phyloP scores from a whole-genome alignment of 2,888 invertebrate species.

The Heliconius ismenius region DNA sequence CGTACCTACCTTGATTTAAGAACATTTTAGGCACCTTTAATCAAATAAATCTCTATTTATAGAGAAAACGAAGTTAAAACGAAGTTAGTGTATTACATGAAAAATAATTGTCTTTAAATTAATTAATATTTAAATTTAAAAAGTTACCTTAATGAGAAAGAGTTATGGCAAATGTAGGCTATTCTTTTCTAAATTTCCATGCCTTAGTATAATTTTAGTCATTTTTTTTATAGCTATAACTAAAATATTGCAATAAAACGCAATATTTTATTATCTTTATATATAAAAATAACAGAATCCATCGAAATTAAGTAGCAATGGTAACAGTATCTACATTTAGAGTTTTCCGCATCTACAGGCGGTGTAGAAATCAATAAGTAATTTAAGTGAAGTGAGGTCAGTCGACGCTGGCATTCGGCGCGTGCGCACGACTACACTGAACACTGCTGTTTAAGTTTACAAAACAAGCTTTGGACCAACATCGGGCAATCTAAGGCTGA shows the following conservation, averaged over 20 bases:
- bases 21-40: no score
- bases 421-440: slow-evolving; percentile 34
- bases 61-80: no score
- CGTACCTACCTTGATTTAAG: not conserved
- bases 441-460: no score
- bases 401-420: slow-evolving; percentile 28
- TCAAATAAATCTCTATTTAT: no score
- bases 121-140: no score
- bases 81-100: no score
- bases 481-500: not conserved
- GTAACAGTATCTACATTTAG: not conserved
- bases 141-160: no score
- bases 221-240: not conserved
- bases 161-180: not conserved
- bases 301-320: not conserved
- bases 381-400: slow-evolving; percentile 31
- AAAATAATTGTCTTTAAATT: no score
- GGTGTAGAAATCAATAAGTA: slow-evolving; percentile 22
- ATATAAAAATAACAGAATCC: not conserved
- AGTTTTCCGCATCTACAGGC: not conserved
- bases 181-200: not conserved
- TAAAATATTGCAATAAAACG: not conserved
- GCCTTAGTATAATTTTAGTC: not conserved
- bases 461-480: not conserved
- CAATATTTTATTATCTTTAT: not conserved